Evolutionary conservation across 1,140 invertebrate genomes (phyloP).

Genomic region (Latrodectus geometricus): DNA sequence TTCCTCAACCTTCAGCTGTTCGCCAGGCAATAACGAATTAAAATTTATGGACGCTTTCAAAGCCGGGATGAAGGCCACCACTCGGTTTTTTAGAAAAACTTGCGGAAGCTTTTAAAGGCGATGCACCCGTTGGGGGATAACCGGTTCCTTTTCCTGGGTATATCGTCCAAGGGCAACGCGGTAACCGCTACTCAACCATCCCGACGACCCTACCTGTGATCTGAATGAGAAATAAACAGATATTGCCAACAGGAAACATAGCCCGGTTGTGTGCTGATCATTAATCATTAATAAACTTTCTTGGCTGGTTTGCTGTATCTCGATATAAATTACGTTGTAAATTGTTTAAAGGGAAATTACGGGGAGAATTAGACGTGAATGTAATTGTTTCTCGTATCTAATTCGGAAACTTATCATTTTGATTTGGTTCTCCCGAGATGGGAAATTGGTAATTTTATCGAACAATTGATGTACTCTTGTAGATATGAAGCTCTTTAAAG

Average conservation of each 20-base stretch:
- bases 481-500: no score
- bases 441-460: no score
- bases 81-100: not conserved
- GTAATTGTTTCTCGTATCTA: not conserved
- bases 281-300: not conserved
- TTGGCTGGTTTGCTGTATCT: not conserved
- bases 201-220: not conserved
- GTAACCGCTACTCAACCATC: not conserved
- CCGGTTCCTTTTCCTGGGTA: not conserved
- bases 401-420: not conserved
- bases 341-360: not conserved
- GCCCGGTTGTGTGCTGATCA: not conserved
- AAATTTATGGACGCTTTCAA: not conserved
- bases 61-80: not conserved
- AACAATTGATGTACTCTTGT: no score
- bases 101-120: not conserved
- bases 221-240: not conserved
- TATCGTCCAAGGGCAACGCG: not conserved
- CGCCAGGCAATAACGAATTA: not conserved
- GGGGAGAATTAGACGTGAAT: not conserved
- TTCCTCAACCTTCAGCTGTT: not conserved
- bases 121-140: not conserved
- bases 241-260: not conserved
- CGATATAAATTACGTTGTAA: not conserved
- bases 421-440: no score